These are phyloP conservation scores for Gallinago jamesoni DNA, from an alignment of 2,113 vertebrate species.

Conservation along the genomic window DNA sequence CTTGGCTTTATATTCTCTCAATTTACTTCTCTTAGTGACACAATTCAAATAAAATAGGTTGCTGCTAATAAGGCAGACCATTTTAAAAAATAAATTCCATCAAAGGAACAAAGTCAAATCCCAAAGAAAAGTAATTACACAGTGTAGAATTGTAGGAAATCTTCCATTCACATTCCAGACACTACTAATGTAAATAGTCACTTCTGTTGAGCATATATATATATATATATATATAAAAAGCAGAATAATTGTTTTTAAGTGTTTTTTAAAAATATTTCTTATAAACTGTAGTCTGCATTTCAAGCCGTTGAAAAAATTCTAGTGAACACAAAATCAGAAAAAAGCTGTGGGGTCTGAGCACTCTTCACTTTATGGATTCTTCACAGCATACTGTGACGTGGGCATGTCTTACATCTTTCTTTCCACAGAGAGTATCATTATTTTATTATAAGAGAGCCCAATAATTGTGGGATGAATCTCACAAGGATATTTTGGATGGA, in stretches of 20 bases:
- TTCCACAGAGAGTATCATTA: background rate
- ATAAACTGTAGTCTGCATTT: background rate
- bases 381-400: background rate
- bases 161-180: background rate
- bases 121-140: background rate
- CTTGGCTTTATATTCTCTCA: background rate
- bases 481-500: background rate
- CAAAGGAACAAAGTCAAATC: background rate
- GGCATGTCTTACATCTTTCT: background rate
- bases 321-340: background rate
- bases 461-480: background rate
- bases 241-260: background rate
- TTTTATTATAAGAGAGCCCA: background rate
- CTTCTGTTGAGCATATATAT: background rate
- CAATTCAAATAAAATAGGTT: background rate
- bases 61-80: fast-evolving
- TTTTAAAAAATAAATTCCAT: background rate
- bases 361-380: background rate
- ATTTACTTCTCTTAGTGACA: background rate
- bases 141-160: background rate
- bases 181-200: background rate
- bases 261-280: background rate
- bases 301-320: background rate
- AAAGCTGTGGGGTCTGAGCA: background rate
- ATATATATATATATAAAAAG: too few relatives aligned